Percentiles rank a stretch among this genome's conserved stretches.
Evolutionary conservation across 2,113 vertebrate species (phyloP).

Genomic region (Nannobrachium achirus): DNA sequence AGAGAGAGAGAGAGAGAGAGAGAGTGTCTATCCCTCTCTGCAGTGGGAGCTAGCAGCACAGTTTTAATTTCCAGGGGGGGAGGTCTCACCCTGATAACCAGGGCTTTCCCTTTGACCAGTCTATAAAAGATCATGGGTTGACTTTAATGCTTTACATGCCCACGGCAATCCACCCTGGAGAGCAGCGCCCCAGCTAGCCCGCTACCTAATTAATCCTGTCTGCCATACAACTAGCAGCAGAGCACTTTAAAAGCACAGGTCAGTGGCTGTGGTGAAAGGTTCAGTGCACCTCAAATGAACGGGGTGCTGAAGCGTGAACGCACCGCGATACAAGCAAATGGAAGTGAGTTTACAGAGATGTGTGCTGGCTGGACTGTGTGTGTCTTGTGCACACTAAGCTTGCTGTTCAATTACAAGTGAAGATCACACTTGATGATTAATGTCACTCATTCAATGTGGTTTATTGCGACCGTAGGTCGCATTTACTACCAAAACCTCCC

Average conservation of each 20-base stretch:
- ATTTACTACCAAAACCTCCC: no score
- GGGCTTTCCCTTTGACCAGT: conserved; percentile 46
- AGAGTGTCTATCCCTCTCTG: no score
- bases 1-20: no score
- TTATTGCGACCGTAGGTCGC: no score
- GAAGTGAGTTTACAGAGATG: conserved; percentile 27
- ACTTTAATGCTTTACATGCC: conserved; percentile 56
- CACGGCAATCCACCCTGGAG: conserved; percentile 48
- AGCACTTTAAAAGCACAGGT: conserved; percentile 63
- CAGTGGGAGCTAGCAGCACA: no score
- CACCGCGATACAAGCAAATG: conserved; percentile 41
- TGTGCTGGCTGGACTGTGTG: conserved; percentile 16
- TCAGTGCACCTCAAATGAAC: conserved; percentile 65
- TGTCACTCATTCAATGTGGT: neutral
- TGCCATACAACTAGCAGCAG: conserved; percentile 62
- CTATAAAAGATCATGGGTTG: conserved; percentile 57
- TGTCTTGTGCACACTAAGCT: neutral
- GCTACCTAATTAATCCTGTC: conserved; percentile 70
- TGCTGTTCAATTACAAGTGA: no score
- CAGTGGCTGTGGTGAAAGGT: conserved; percentile 59
- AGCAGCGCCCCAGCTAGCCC: conserved; percentile 45
- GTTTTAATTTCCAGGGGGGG: no score
- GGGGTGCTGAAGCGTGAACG: conserved; percentile 56
- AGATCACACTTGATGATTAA: neutral
- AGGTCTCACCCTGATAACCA: conserved; percentile 40